Evolutionary conservation across 2,113 vertebrate genomes (phyloP).

Genomic region (Marmota monax): DNA sequence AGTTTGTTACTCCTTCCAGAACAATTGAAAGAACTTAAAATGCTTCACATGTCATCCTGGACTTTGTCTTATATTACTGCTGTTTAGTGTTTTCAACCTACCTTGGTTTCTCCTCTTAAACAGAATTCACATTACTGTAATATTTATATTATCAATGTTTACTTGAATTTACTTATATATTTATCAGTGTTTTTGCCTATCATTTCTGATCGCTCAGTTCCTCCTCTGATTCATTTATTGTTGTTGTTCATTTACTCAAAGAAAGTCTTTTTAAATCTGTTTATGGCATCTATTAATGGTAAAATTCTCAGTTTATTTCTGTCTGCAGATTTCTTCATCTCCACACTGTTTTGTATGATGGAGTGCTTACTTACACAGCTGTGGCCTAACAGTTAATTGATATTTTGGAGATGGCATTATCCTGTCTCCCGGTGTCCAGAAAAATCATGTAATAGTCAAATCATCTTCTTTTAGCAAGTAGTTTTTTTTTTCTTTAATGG

Average conservation of each 20-base stretch:
- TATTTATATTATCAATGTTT: not conserved
- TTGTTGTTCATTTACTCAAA: not conserved
- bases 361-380: not conserved
- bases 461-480: not conserved
- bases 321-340: not conserved
- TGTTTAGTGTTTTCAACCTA: not conserved
- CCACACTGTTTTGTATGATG: not conserved
- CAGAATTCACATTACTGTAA: not conserved
- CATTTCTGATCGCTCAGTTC: not conserved
- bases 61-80: not conserved
- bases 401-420: not conserved
- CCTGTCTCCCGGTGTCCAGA: not conserved
- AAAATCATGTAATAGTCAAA: not conserved
- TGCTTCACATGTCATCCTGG: not conserved
- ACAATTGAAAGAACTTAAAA: not conserved
- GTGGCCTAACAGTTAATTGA: not conserved
- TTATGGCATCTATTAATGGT: not conserved
- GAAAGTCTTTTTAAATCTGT: not conserved
- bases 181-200: not conserved
- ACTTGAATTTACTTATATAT: not conserved
- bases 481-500: not conserved
- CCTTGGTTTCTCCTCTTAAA: not conserved
- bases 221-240: not conserved
- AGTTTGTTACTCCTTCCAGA: not conserved
- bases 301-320: conserved; percentile 11